phyloP scores from a whole-genome alignment of 2,797 vertebrate genomes.

The Prunella strophiata region DNA sequence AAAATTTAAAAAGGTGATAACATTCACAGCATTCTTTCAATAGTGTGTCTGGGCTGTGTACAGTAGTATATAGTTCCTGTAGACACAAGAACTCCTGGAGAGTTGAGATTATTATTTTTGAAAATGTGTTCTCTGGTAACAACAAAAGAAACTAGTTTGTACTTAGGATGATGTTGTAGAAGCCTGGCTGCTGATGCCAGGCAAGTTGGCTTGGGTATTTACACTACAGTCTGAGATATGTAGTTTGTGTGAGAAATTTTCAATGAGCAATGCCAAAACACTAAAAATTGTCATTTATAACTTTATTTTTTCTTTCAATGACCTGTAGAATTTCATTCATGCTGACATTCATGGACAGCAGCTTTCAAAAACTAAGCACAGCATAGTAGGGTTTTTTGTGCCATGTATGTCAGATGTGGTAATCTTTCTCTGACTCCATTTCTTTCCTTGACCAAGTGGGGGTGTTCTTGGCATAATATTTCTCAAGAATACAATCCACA shows the following conservation, averaged over 20 bases:
- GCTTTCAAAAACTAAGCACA: background rate
- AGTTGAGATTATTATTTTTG: background rate
- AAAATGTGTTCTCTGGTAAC: background rate
- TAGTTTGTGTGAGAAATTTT: background rate
- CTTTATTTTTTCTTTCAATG: background rate
- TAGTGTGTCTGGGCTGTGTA: background rate
- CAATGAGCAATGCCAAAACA: background rate
- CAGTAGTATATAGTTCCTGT: background rate
- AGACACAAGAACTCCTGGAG: background rate
- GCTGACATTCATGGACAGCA: background rate
- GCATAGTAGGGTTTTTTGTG: background rate
- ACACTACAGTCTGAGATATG: background rate
- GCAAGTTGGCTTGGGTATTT: background rate
- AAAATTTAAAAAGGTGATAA: background rate
- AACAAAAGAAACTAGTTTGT: background rate
- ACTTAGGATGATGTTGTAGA: background rate
- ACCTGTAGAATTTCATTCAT: background rate
- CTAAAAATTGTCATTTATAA: background rate
- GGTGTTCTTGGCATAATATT: conserved; percentile 67
- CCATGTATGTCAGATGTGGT: background rate
- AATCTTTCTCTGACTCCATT: conserved; percentile 8
- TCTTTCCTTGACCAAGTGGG: conserved; percentile 59
- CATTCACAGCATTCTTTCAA: background rate
- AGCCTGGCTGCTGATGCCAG: background rate
- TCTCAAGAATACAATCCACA: background rate